Evolutionary conservation across 2,888 invertebrate genomes (phyloP).

Genomic region (Ophion slaviceki): DNA sequence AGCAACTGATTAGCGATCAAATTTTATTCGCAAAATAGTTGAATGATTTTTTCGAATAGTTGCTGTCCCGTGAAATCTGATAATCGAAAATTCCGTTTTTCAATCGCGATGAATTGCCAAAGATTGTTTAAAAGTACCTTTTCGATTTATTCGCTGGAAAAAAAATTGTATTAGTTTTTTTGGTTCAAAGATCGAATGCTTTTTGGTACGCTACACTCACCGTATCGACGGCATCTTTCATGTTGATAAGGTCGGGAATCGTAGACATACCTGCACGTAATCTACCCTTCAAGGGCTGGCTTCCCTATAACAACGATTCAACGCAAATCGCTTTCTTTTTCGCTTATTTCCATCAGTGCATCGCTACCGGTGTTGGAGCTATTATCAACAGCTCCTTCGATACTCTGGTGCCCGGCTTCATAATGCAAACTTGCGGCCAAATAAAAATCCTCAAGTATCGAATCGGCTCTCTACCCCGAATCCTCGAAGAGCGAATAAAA

Average conservation of each 20-base stretch:
- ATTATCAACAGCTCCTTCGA: slow-evolving; percentile 73
- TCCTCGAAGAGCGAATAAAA: slow-evolving; percentile 44
- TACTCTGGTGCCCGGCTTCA: slow-evolving; percentile 71
- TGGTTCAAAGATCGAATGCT: slow-evolving; percentile 33
- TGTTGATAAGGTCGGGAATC: slow-evolving; percentile 53
- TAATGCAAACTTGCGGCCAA: slow-evolving; percentile 71
- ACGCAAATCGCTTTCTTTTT: slow-evolving; percentile 34
- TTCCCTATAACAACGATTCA: slow-evolving; percentile 64
- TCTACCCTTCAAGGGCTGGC: slow-evolving; percentile 67
- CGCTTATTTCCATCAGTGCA: slow-evolving; percentile 60
- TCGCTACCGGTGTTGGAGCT: slow-evolving; percentile 52
- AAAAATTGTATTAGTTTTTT: background rate
- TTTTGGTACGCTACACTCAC: slow-evolving; percentile 50
- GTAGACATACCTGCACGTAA: slow-evolving; percentile 45
- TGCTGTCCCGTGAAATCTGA: no score
- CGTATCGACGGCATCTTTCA: slow-evolving; percentile 26
- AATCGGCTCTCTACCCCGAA: slow-evolving; percentile 46
- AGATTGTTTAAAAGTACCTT: background rate
- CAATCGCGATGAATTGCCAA: background rate
- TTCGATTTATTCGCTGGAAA: background rate
- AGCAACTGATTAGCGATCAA: no score
- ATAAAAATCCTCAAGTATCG: slow-evolving; percentile 75
- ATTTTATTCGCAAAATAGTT: no score
- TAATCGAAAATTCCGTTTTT: no score
- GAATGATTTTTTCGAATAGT: no score